phyloP scores from a whole-genome alignment of 2,888 invertebrate genomes.

The Scaptomyza reducta region DNA sequence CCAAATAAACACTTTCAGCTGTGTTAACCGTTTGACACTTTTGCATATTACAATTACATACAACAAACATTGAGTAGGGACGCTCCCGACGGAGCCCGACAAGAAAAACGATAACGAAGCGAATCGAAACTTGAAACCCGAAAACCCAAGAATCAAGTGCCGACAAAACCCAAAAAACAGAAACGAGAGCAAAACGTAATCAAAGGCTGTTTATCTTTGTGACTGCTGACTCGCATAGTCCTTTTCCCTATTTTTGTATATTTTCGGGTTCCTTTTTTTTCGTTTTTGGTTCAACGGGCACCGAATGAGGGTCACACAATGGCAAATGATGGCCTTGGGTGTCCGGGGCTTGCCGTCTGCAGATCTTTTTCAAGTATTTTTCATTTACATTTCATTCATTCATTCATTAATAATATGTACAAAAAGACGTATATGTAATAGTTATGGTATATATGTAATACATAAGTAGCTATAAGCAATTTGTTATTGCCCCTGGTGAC shows the following conservation, averaged over 20 bases:
- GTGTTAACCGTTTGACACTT: slow-evolving; percentile 37
- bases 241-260: slow-evolving; percentile 7
- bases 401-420: slow-evolving; percentile 50
- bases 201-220: slow-evolving; percentile 75
- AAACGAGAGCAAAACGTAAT: slow-evolving; percentile 49
- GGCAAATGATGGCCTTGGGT: slow-evolving; percentile 18
- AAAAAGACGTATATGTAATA: slow-evolving; percentile 14
- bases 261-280: slow-evolving; percentile 1
- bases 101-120: slow-evolving; percentile 25
- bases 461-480: slow-evolving; percentile 43
- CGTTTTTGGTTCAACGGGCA: slow-evolving; percentile 42
- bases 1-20: slow-evolving; percentile 4
- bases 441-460: slow-evolving; percentile 33
- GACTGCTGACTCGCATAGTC: slow-evolving; percentile 40
- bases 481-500: slow-evolving; percentile 50
- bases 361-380: slow-evolving; percentile 52
- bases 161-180: slow-evolving; percentile 1
- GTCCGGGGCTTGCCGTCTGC: not conserved
- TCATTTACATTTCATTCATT: slow-evolving; percentile 61
- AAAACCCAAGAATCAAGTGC: slow-evolving; percentile 1
- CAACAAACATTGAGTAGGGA: slow-evolving; percentile 24
- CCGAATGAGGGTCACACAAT: slow-evolving; percentile 49
- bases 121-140: not conserved
- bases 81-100: slow-evolving; percentile 24
- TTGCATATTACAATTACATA: slow-evolving; percentile 27